Evolutionary conservation across 1,140 invertebrate species (phyloP).

Genomic region (Drosophila lacteicornis): DNA sequence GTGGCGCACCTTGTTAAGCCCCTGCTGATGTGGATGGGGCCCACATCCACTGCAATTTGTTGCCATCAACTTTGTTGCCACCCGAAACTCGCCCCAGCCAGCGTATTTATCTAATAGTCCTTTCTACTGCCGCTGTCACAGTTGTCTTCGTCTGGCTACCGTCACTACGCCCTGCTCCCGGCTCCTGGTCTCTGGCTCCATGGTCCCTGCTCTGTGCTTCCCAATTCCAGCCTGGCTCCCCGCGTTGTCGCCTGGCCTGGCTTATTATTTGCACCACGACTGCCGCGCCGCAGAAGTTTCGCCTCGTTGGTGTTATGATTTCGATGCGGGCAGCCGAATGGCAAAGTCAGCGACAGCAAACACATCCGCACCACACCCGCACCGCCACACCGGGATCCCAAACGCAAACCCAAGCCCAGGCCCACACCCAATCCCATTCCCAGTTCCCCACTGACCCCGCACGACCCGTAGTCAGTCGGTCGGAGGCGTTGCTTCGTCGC

Average conservation of each 20-base stretch:
- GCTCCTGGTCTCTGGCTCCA: neutral
- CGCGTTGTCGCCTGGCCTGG: constrained; percentile 58
- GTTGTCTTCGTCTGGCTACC: constrained; percentile 73
- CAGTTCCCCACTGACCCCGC: constrained; percentile 44
- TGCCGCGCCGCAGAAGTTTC: constrained; percentile 76
- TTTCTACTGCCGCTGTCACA: constrained; percentile 70
- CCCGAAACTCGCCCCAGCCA: constrained; percentile 9
- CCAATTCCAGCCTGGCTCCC: constrained; percentile 42
- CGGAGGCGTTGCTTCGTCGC: constrained; percentile 50
- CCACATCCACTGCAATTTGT: constrained; percentile 58
- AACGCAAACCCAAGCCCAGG: constrained; percentile 6
- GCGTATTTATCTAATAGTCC: constrained; percentile 82
- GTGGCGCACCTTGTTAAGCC: constrained; percentile 59
- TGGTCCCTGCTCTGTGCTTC: constrained; percentile 1
- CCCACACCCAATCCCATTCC: constrained; percentile 9
- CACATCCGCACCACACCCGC: constrained; percentile 23
- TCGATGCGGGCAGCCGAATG: constrained; percentile 80
- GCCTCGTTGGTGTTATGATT: constrained; percentile 83
- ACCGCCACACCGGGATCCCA: constrained; percentile 21
- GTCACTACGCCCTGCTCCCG: constrained; percentile 24
- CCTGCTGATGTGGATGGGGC: constrained; percentile 21
- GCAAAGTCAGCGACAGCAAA: constrained; percentile 70
- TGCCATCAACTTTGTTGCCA: constrained; percentile 54
- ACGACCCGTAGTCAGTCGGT: constrained; percentile 37
- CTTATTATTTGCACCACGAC: constrained; percentile 79